Conservation (phyloP, 2,113 vertebrate species). For the Anarrhichthys ocellatus region DNA sequence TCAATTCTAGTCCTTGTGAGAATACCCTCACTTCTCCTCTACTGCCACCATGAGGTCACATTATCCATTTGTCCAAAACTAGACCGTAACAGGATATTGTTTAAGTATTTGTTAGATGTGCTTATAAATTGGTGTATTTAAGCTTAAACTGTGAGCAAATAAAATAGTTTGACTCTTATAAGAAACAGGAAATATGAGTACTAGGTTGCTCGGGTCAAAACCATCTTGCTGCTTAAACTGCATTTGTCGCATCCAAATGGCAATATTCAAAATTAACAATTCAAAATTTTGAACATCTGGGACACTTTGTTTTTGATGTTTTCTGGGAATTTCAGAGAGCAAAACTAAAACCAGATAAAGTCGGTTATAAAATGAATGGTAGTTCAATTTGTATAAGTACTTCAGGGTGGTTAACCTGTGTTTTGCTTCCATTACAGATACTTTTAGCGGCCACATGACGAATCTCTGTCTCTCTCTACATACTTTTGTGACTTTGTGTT, state of each 20-base stretch:
- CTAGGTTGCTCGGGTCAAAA: not conserved
- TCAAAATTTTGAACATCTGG: not conserved
- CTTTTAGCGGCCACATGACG: not conserved
- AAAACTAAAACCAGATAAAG: too few species aligned
- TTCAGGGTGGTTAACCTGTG: not conserved
- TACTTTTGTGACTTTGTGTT: not conserved
- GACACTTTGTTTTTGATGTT: not conserved
- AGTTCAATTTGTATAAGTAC: not conserved
- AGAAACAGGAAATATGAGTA: not conserved
- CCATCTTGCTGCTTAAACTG: not conserved
- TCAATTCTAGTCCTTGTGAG: not conserved
- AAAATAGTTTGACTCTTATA: not conserved
- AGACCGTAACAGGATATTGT: not conserved
- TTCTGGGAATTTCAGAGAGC: too few species aligned
- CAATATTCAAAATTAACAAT: not conserved
- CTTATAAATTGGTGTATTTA: not conserved
- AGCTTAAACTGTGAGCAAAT: not conserved
- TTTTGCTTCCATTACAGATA: not conserved
- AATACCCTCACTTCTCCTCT: not conserved
- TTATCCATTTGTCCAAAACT: not conserved
- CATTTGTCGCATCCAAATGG: not conserved
- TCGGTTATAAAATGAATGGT: not conserved
- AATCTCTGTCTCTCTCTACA: not conserved
- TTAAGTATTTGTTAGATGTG: not conserved
- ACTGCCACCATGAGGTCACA: not conserved